Percentiles rank a stretch among this genome's conserved stretches.
phyloP scores from a whole-genome alignment of 2,888 invertebrate genomes.

The Rhagonycha fulva region DNA sequence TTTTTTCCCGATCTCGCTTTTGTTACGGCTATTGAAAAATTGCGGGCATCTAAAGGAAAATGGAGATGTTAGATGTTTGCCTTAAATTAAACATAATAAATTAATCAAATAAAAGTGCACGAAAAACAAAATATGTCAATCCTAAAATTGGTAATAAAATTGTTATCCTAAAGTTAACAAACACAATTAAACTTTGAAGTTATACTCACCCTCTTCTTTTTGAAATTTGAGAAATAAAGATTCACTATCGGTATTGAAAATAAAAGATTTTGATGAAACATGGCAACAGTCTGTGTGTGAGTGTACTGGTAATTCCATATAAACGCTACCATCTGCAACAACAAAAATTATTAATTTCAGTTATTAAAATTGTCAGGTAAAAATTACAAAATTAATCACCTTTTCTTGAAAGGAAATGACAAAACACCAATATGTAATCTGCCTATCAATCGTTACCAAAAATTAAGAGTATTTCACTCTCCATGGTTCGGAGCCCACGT shows the following conservation, averaged over 20 bases:
- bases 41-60: slow-evolving; percentile 65
- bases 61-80: slow-evolving; percentile 9
- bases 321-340: slow-evolving; percentile 46
- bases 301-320: slow-evolving; percentile 73
- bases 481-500: neutral
- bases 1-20: slow-evolving; percentile 75
- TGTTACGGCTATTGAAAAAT: slow-evolving; percentile 74
- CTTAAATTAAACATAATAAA: slow-evolving; percentile 5
- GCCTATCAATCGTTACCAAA: too few species aligned
- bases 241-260: slow-evolving; percentile 75
- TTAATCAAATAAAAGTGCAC: neutral
- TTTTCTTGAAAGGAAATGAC: too few species aligned
- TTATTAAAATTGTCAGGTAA: too few species aligned
- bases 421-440: too few species aligned
- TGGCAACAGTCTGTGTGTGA: slow-evolving; percentile 72
- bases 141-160: neutral
- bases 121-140: neutral
- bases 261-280: slow-evolving; percentile 70
- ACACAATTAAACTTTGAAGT: neutral
- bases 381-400: too few species aligned
- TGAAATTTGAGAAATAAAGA: slow-evolving; percentile 72
- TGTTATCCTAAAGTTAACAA: neutral
- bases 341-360: neutral
- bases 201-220: slow-evolving; percentile 59
- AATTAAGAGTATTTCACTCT: neutral